phyloP scores from a whole-genome alignment of 2,797 vertebrate species.

The Cossypha dichroa region DNA sequence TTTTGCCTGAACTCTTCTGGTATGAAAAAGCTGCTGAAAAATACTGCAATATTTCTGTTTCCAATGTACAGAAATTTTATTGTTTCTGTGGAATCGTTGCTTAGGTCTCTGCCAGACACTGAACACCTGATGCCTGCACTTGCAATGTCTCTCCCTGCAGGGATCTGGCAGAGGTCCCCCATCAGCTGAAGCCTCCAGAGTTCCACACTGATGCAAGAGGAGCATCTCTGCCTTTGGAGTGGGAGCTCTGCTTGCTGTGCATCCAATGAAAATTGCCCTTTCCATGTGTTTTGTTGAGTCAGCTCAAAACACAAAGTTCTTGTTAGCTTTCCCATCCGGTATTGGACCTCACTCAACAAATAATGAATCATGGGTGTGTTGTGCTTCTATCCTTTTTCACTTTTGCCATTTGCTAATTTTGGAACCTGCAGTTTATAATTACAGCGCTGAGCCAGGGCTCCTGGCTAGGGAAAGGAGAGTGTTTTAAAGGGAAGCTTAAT shows the following conservation, averaged over 20 bases:
- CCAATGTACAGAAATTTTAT: neutral
- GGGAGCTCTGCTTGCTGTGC: neutral
- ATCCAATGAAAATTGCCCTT: neutral
- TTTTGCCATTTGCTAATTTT: conserved; percentile 37
- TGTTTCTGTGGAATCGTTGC: neutral
- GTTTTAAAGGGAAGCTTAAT: neutral
- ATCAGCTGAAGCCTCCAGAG: neutral
- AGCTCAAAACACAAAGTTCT: neutral
- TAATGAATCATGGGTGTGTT: conserved; percentile 10
- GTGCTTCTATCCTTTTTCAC: conserved; percentile 17
- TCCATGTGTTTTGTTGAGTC: neutral
- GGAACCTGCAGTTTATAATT: conserved; percentile 14
- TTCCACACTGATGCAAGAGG: neutral
- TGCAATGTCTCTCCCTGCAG: neutral
- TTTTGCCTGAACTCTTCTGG: neutral
- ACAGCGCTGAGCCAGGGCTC: neutral
- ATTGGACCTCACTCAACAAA: neutral
- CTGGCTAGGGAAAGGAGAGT: neutral
- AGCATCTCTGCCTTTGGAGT: neutral
- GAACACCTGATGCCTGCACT: neutral
- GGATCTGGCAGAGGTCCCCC: neutral
- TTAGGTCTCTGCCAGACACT: neutral
- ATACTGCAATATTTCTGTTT: neutral
- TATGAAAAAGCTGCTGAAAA: neutral
- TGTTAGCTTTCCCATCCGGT: neutral